Evolutionary conservation across 2,113 vertebrate genomes (phyloP).

Genomic region (Channa argus): DNA sequence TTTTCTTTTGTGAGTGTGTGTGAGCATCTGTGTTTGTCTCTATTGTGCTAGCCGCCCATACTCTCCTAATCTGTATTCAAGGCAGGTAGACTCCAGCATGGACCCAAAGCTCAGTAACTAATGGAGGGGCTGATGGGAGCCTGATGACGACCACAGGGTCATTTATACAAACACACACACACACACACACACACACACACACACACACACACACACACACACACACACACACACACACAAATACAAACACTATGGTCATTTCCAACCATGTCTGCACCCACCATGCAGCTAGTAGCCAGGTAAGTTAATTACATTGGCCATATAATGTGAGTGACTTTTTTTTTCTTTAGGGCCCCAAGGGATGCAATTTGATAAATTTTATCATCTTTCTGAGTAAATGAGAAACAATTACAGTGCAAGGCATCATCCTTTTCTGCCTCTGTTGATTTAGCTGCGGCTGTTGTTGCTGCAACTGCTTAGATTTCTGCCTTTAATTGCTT

Average conservation of each 20-base stretch:
- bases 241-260: constrained; percentile 62
- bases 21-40: constrained; percentile 65
- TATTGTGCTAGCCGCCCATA: constrained; percentile 72
- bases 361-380: constrained; percentile 77
- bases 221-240: constrained; percentile 52
- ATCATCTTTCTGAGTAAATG: constrained; percentile 76
- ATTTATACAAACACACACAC: constrained; percentile 57
- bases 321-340: constrained; percentile 67
- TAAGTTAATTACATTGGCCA: constrained; percentile 77
- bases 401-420: constrained; percentile 73
- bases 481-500: constrained; percentile 76
- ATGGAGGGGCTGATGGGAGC: constrained; percentile 85
- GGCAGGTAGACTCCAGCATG: constrained; percentile 79
- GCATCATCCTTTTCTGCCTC: constrained; percentile 48
- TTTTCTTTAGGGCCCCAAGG: constrained; percentile 52
- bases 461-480: constrained; percentile 57
- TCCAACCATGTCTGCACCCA: constrained; percentile 62
- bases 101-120: constrained; percentile 83
- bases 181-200: constrained; percentile 49
- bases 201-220: constrained; percentile 46
- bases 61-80: constrained; percentile 83
- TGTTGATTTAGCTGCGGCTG: constrained; percentile 48
- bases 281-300: constrained; percentile 62
- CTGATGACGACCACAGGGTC: constrained; percentile 83
- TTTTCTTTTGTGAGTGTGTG: constrained; percentile 60